phyloP scores from a whole-genome alignment of 2,113 vertebrate species.

The Nymphicus hollandicus region DNA sequence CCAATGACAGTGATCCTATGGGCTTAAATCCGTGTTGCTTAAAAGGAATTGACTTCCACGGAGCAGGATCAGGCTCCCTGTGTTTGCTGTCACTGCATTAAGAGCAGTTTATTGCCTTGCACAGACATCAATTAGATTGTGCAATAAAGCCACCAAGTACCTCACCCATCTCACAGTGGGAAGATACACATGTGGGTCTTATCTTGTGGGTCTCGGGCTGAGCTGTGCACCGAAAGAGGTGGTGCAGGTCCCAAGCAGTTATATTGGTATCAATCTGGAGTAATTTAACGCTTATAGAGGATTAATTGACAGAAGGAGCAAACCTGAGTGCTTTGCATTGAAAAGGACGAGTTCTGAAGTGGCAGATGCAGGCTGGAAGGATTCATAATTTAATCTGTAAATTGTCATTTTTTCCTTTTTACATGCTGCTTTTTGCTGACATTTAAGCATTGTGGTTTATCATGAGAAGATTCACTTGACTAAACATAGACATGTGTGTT shows the following conservation, averaged over 20 bases:
- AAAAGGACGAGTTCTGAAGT: not conserved
- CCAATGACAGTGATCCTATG: fast-evolving
- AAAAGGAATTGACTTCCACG: not conserved
- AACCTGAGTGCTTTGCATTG: not conserved
- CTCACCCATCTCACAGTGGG: not conserved
- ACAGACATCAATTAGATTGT: not conserved
- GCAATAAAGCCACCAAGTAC: not conserved
- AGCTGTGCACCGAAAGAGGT: not conserved
- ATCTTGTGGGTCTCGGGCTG: not conserved
- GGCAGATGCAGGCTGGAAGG: not conserved
- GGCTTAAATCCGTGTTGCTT: not conserved
- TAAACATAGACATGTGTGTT: not conserved
- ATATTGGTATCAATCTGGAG: not conserved
- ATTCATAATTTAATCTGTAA: not conserved
- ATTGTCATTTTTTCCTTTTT: not conserved
- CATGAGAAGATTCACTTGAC: not conserved
- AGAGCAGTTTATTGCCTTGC: not conserved
- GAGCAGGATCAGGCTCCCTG: not conserved
- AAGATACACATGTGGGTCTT: fast-evolving
- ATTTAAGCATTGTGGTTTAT: not conserved
- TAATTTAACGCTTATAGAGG: fast-evolving
- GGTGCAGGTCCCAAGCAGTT: not conserved
- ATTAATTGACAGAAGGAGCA: not conserved
- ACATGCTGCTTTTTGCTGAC: not conserved
- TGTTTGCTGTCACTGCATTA: not conserved